Base-by-base conservation (phyloP, 2,797 vertebrate species). In the Siniperca undulata region DNA sequence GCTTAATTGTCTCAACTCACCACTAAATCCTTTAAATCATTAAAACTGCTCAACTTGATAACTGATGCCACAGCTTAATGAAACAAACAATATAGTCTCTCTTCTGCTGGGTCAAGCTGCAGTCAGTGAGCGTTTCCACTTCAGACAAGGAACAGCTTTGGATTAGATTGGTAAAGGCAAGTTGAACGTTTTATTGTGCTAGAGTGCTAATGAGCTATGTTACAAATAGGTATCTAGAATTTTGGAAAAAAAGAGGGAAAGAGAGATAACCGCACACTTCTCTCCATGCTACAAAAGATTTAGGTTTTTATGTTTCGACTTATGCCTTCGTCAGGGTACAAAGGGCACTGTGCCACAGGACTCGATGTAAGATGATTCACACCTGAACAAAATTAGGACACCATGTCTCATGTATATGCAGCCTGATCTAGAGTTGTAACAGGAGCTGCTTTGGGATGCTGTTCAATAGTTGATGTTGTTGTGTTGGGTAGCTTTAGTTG, bases 41-140 rank as follows among this genome's bases (percentile, higher is more conserved):
- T 69, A 70, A 75, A 80, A 24, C 70, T 36, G 22, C 24, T 27
- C 38, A 77, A 42, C 59, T 34, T 78, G 77, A 74, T 71, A 72
- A 78, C 55, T 5, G 61, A 65, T 62, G 59, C 40, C 34, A 36
- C 58, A 74, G 46, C n/a, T 53, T 81, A 79, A 81, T 84, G 64
- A 79, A 86, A 62, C 27, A 62, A 83, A 64, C 42, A 44, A 9
- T 19, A 48, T 46, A 22, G 10, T 13, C 59, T 82, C 0, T 73
- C 80, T 70, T 83, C 17, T 62, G 19, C 52, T 48, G 4, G 17
- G n/a, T 81, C 11, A 12, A 13, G 66, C 46, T 60, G 19, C 46
- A 55, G 48, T 65, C 48, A 44, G 38, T 46, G 24, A 69, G 42
- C 22, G 20, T 48, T 74, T 72, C 48, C 38, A 64, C 53, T 77